Base-by-base conservation (phyloP, 2,888 invertebrate genomes). In the Heliothis peltigera region DNA sequence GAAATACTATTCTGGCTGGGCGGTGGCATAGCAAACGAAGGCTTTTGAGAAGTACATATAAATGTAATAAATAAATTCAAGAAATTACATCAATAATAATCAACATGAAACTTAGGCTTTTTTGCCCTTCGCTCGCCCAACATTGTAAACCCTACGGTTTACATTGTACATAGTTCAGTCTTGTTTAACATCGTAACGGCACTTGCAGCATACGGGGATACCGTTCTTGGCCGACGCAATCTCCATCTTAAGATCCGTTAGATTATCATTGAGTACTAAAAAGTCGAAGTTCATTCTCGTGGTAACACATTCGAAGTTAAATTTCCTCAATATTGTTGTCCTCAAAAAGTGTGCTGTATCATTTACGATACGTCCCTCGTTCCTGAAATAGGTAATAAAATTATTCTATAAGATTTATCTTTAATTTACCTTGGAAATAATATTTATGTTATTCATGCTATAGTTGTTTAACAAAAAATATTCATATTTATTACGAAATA, bases 191-290 rank as follows among this genome's bases (percentile, higher is more conserved):
- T 56, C n/a, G 46, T 79, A 75, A n/a, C 47, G 57, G 47, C 83
- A 84, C 4, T 46, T 61, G 28, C 84, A 84, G 58, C 71, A 76
- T 4, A 84, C 80, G 1, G 84, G 84, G 12, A 84, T 66, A 1
- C 75, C 80, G 2, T 28, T 55, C 5, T 57, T 73, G 0, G 71
- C 58, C 1, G 19, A 48, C 0, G 61, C 79, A 2, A 56, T 39
- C 35, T 83, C 81, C 22, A 83, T 19, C 5, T 22, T 54, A 0
- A 19, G 6, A 0, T 49, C 21, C 1, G 44, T 39, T n/a, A n/a
- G 21, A 1, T 78, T 43, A 6, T 51, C 42, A 7, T 70, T 73
- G 17, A 84, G 44, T 0, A 84, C 84, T 15, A 78, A 49, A 54
- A 83, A 83, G 5, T 70, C 64, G 28, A 58, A 76, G 5, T 78